Percentiles rank a stretch among this genome's conserved stretches.
Evolutionary conservation across 2,113 vertebrate species (phyloP).

Genomic region (Maccullochella peelii): DNA sequence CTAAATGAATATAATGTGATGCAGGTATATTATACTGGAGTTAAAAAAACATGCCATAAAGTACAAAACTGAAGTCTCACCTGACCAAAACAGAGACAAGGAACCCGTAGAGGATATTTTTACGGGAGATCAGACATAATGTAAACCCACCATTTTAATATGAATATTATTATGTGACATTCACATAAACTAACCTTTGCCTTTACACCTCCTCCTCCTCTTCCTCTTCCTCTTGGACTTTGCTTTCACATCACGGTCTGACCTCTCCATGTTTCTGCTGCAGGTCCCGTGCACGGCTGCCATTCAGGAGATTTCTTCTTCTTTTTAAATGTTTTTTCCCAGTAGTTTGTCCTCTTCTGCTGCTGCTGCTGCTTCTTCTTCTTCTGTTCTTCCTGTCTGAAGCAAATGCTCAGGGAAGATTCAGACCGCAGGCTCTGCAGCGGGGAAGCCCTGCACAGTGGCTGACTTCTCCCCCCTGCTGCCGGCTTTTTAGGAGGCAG

Average conservation of each 20-base stretch:
- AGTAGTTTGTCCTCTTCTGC: neutral
- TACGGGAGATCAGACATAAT: neutral
- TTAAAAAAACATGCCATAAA: neutral
- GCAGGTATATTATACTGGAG: no score
- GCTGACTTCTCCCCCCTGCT: slow-evolving; percentile 24
- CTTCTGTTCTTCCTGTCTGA: neutral
- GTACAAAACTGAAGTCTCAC: neutral
- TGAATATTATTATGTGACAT: neutral
- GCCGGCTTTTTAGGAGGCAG: slow-evolving; percentile 50
- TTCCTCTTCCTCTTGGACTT: slow-evolving; percentile 53
- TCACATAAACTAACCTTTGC: slow-evolving; percentile 57
- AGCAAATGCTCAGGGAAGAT: neutral
- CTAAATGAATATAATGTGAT: neutral
- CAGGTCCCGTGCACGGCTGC: slow-evolving; percentile 12
- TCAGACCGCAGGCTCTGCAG: slow-evolving; percentile 43
- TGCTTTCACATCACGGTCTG: slow-evolving; percentile 30
- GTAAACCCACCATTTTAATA: neutral
- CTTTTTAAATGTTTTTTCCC: neutral
- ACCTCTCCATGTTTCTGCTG: slow-evolving; percentile 47
- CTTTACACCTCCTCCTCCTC: slow-evolving; percentile 68
- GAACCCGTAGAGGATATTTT: neutral
- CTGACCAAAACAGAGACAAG: neutral
- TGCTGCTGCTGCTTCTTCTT: neutral
- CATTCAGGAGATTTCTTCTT: slow-evolving; percentile 4
- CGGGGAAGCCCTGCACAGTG: slow-evolving; percentile 8